Percentiles rank a stretch among this genome's conserved stretches.
phyloP scores from a whole-genome alignment of 2,888 invertebrate species.

The Pherbina coryleti region DNA sequence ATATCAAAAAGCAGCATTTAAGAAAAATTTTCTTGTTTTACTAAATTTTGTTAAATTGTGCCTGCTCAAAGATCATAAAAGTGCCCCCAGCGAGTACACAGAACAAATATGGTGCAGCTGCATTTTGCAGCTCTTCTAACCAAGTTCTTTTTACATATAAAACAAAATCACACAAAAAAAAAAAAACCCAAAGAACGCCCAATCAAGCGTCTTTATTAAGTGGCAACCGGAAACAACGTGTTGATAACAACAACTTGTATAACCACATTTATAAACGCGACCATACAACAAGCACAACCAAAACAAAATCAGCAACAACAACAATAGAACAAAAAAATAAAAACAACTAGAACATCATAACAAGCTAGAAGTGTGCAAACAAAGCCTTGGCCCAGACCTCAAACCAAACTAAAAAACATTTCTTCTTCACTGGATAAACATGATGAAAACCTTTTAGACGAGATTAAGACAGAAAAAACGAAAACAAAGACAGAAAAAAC shows the following conservation, averaged over 20 bases:
- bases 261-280: constrained; percentile 12
- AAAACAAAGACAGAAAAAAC: constrained; percentile 43
- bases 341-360: background rate
- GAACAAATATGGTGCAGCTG: constrained; percentile 7
- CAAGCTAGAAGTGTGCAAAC: background rate
- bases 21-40: no score
- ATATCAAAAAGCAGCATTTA: no score
- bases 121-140: constrained; percentile 11
- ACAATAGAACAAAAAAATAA: background rate
- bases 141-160: background rate
- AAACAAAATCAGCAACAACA: constrained; percentile 36
- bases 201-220: constrained; percentile 23
- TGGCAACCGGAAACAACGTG: constrained; percentile 29
- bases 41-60: no score
- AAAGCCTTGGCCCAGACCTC: background rate
- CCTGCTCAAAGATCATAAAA: background rate
- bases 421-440: background rate
- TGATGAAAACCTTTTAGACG: constrained; percentile 8
- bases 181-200: background rate
- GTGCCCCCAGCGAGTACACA: background rate
- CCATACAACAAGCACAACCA: background rate
- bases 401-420: background rate
- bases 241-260: constrained; percentile 38
- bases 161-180: background rate
- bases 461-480: constrained; percentile 18